A percentile compares a stretch with the other conserved stretches of the same genome.
phyloP scores from a whole-genome alignment of 2,888 invertebrate species.

The Melinopterus prodromus region DNA sequence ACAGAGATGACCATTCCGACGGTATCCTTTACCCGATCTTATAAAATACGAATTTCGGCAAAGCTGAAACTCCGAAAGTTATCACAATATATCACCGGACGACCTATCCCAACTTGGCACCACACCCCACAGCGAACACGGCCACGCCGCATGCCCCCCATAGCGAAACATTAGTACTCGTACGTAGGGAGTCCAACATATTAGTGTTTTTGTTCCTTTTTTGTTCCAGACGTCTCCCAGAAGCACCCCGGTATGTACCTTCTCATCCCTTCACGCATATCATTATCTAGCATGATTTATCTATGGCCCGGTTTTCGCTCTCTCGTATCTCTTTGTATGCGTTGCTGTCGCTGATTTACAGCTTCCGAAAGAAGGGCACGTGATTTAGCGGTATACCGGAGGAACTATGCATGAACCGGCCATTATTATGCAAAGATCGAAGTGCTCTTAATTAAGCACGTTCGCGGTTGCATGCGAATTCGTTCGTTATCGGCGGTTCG shows the following conservation, averaged over 20 bases:
- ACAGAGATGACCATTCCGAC: background rate
- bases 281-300: slow-evolving; percentile 49
- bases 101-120: background rate
- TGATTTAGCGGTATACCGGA: slow-evolving; percentile 11
- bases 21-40: background rate
- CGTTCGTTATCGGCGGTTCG: background rate
- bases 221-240: slow-evolving; percentile 60
- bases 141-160: slow-evolving; percentile 23
- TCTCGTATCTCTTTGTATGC: slow-evolving; percentile 7
- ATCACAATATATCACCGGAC: background rate
- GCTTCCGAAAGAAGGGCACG: slow-evolving; percentile 15
- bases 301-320: slow-evolving; percentile 38
- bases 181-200: slow-evolving; percentile 47
- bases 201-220: slow-evolving; percentile 56
- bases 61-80: background rate
- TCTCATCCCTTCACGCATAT: slow-evolving; percentile 47
- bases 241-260: slow-evolving; percentile 60
- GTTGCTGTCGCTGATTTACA: slow-evolving; percentile 12
- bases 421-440: background rate
- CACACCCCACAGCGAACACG: slow-evolving; percentile 13
- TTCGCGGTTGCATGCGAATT: background rate
- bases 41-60: background rate
- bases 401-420: background rate
- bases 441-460: slow-evolving; percentile 4
- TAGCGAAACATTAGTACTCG: slow-evolving; percentile 12